phyloP scores from a whole-genome alignment of 2,797 vertebrate species.

The Distichodus sexfasciatus region DNA sequence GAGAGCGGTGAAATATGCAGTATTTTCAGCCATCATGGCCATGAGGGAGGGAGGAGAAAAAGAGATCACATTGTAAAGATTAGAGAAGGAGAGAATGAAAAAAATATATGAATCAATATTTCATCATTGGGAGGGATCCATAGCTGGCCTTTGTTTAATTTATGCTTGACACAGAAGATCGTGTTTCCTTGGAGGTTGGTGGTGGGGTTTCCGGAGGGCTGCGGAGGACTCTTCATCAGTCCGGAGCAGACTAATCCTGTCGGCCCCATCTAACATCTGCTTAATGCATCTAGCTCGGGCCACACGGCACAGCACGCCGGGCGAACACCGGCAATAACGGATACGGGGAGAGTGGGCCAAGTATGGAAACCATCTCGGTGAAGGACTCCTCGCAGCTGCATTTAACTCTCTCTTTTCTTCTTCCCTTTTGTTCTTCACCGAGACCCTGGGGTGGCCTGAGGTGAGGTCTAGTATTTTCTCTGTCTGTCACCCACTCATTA shows the following conservation, averaged over 20 bases:
- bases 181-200: slow-evolving; percentile 44
- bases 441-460: slow-evolving; percentile 44
- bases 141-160: slow-evolving; percentile 50
- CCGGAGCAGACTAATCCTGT: slow-evolving; percentile 39
- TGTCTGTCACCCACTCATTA: slow-evolving; percentile 45
- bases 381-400: slow-evolving; percentile 4
- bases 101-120: slow-evolving; percentile 44
- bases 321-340: slow-evolving; percentile 40
- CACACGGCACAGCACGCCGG: slow-evolving; percentile 22
- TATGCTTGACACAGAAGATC: slow-evolving; percentile 41
- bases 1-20: slow-evolving; percentile 23
- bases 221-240: slow-evolving; percentile 42
- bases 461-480: slow-evolving; percentile 41
- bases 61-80: slow-evolving; percentile 35
- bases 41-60: slow-evolving; percentile 25
- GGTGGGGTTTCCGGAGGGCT: slow-evolving; percentile 23
- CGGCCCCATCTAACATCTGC: slow-evolving; percentile 43
- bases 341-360: slow-evolving; percentile 35
- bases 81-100: slow-evolving; percentile 1
- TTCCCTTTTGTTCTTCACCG: slow-evolving; percentile 35
- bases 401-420: background rate
- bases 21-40: background rate
- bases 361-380: slow-evolving; percentile 28
- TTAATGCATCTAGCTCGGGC: slow-evolving; percentile 44
- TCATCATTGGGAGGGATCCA: slow-evolving; percentile 46